phyloP scores from a whole-genome alignment of 2,888 invertebrate genomes.

The Eurytoma californica region DNA sequence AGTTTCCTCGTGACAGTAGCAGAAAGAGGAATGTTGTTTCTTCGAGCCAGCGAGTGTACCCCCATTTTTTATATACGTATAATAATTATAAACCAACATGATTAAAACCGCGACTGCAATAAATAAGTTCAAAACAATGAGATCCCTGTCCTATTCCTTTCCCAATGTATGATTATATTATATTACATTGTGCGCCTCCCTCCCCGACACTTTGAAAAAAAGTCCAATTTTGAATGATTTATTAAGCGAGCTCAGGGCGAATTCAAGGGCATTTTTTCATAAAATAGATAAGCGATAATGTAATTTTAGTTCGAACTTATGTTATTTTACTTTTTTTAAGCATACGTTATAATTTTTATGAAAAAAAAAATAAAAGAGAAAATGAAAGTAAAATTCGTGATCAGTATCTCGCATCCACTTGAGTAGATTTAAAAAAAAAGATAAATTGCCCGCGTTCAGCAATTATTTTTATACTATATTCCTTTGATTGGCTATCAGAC shows the following conservation, averaged over 20 bases:
- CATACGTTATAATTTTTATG: constrained; percentile 32
- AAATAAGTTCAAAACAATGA: constrained; percentile 40
- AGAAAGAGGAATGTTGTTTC: constrained; percentile 17
- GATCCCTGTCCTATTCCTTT: constrained; percentile 2
- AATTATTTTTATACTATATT: constrained; percentile 46
- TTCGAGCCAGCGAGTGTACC: constrained; percentile 36
- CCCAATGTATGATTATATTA: constrained; percentile 39
- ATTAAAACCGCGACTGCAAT: constrained; percentile 48
- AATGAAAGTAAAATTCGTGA: constrained; percentile 33
- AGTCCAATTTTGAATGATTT: constrained; percentile 51
- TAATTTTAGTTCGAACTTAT: constrained; percentile 52
- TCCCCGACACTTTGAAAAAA: constrained; percentile 48
- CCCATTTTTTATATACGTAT: constrained; percentile 48
- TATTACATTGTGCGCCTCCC: constrained; percentile 43
- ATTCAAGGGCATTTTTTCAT: constrained; percentile 55
- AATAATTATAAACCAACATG: constrained; percentile 44
- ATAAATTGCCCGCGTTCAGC: constrained; percentile 20
- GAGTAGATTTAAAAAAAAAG: constrained; percentile 1
- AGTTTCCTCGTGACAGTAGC: constrained; percentile 10
- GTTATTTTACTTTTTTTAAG: constrained; percentile 34
- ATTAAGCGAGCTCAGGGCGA: constrained; percentile 43
- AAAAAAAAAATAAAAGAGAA: constrained; percentile 14
- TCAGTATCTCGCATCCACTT: constrained; percentile 24
- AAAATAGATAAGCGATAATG: constrained; percentile 49
- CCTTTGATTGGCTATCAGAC: constrained; percentile 27